A percentile compares a stretch with the other conserved stretches of the same genome.
phyloP scores from a whole-genome alignment of 2,797 vertebrate species.

The Erpetoichthys calabaricus region DNA sequence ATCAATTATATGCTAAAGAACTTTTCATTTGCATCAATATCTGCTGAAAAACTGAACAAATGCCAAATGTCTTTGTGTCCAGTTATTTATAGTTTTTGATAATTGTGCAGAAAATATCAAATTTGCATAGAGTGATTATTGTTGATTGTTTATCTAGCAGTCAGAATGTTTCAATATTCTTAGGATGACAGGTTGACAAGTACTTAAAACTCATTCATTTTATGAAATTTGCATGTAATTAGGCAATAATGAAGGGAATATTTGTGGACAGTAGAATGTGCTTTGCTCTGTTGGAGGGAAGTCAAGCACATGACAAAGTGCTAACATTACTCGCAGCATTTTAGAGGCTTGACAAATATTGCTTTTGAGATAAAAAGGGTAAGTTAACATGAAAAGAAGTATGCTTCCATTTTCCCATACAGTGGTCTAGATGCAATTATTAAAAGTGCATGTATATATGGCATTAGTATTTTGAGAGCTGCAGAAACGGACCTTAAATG shows the following conservation, averaged over 20 bases:
- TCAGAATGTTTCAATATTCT: slow-evolving; percentile 94
- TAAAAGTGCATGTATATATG: too few species aligned
- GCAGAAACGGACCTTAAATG: too few species aligned
- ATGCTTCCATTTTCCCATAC: too few species aligned
- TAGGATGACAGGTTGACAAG: slow-evolving; percentile 96
- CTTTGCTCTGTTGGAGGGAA: slow-evolving; percentile 30
- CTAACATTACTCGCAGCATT: slow-evolving; percentile 1
- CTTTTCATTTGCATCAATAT: slow-evolving; percentile 64
- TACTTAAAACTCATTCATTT: slow-evolving; percentile 99
- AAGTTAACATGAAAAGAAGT: too few species aligned
- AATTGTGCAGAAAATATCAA: slow-evolving; percentile 98
- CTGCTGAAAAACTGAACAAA: slow-evolving; percentile 64
- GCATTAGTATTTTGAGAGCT: too few species aligned
- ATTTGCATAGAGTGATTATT: slow-evolving; percentile 99
- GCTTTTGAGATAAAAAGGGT: not conserved
- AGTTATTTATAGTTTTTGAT: slow-evolving; percentile 86
- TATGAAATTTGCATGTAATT: slow-evolving; percentile 98
- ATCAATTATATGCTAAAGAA: slow-evolving; percentile 67
- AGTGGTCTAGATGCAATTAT: too few species aligned
- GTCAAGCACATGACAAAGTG: slow-evolving; percentile 5
- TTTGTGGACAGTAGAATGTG: slow-evolving; percentile 83
- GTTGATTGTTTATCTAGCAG: slow-evolving; percentile 98
- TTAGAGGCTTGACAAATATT: not conserved
- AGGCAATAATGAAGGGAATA: slow-evolving; percentile 88
- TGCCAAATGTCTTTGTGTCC: slow-evolving; percentile 95